phyloP scores from a whole-genome alignment of 2,113 vertebrate species.

The Hippocampus zosterae region DNA sequence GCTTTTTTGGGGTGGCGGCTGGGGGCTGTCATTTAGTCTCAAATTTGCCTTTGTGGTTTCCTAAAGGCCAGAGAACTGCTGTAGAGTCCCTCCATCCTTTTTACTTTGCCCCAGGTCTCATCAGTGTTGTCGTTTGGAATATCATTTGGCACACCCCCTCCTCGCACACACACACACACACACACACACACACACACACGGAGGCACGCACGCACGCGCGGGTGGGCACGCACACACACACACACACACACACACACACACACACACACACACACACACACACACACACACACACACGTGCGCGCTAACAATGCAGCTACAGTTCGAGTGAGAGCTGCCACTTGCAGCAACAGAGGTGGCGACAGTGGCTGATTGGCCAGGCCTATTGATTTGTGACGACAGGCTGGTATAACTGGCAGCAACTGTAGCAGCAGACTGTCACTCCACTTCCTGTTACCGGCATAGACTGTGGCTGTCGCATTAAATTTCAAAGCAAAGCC shows the following conservation, averaged over 20 bases:
- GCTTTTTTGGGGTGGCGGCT: slow-evolving; percentile 13
- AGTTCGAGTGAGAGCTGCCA: slow-evolving; percentile 80
- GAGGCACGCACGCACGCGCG: slow-evolving; percentile 6
- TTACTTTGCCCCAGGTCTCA: slow-evolving; percentile 72
- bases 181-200: slow-evolving; percentile 58
- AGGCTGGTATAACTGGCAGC: slow-evolving; percentile 81
- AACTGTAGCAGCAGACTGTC: slow-evolving; percentile 70
- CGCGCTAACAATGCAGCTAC: slow-evolving; percentile 44
- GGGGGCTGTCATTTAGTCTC: slow-evolving; percentile 36
- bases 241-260: slow-evolving; percentile 61
- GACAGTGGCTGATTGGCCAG: slow-evolving; percentile 60
- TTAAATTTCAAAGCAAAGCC: neutral
- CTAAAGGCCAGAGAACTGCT: slow-evolving; percentile 71
- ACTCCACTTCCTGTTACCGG: slow-evolving; percentile 20
- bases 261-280: no score
- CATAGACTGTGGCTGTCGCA: neutral
- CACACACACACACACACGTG: slow-evolving; percentile 60
- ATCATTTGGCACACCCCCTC: slow-evolving; percentile 73
- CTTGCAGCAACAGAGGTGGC: slow-evolving; percentile 78
- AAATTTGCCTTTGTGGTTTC: slow-evolving; percentile 70
- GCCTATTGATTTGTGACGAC: slow-evolving; percentile 59
- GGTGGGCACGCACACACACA: slow-evolving; percentile 3
- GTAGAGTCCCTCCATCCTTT: slow-evolving; percentile 60
- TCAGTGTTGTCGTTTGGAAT: slow-evolving; percentile 80
- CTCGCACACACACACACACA: slow-evolving; percentile 17